A percentile compares a stretch with the other conserved stretches of the same genome.
phyloP scores from a whole-genome alignment of 2,888 invertebrate species.

The Melinopterus prodromus region DNA sequence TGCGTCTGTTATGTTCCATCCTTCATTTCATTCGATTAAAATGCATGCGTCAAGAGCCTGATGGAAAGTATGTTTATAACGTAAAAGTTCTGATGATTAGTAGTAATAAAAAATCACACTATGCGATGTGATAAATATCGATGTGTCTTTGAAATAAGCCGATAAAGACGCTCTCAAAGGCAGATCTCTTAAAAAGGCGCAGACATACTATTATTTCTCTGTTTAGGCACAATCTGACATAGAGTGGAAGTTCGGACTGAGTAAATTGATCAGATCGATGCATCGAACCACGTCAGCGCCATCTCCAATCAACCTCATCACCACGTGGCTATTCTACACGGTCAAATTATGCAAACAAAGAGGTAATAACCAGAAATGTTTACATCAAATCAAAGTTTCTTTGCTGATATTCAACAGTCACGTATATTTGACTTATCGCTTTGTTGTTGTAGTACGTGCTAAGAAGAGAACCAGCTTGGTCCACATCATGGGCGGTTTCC shows the following conservation, averaged over 20 bases:
- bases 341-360: slow-evolving; percentile 76
- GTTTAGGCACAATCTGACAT: slow-evolving; percentile 97
- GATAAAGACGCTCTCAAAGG: slow-evolving; percentile 12
- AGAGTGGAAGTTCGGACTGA: slow-evolving; percentile 99
- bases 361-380: slow-evolving; percentile 50
- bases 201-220: slow-evolving; percentile 16
- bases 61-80: not conserved
- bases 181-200: slow-evolving; percentile 26
- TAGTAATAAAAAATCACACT: too few species aligned
- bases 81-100: not conserved
- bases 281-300: slow-evolving; percentile 97
- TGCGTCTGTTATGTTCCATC: not conserved
- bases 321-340: slow-evolving; percentile 90
- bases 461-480: slow-evolving; percentile 82
- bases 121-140: not conserved
- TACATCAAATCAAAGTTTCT: too few species aligned
- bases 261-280: slow-evolving; percentile 98
- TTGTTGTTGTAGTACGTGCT: slow-evolving; percentile 52
- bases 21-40: not conserved
- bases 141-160: slow-evolving; percentile 9
- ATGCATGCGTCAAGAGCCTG: not conserved
- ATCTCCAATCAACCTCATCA: slow-evolving; percentile 95
- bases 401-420: too few species aligned
- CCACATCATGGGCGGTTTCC: slow-evolving; percentile 80
- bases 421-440: not conserved